phyloP scores from a whole-genome alignment of 2,797 vertebrate species.

The Dallia pectoralis region DNA sequence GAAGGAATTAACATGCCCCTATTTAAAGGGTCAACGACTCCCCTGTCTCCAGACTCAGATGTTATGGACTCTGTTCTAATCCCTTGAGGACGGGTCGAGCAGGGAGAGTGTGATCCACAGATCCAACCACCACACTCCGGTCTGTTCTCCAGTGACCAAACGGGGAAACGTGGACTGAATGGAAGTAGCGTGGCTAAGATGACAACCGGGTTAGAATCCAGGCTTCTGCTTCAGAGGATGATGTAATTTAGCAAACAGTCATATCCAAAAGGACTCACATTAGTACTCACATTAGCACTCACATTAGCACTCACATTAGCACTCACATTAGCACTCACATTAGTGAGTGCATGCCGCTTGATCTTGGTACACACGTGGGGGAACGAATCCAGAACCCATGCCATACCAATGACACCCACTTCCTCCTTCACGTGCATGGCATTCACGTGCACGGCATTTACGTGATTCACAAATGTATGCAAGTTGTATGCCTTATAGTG shows the following conservation, averaged over 20 bases:
- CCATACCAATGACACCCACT: too few species aligned
- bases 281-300: too few species aligned
- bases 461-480: neutral
- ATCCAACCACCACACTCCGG: neutral
- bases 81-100: constrained; percentile 18
- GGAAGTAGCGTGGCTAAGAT: constrained; percentile 30
- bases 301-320: too few species aligned
- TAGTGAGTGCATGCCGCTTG: too few species aligned
- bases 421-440: constrained; percentile 26
- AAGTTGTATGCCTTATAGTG: neutral
- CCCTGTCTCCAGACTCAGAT: constrained; percentile 31
- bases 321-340: too few species aligned
- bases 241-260: neutral
- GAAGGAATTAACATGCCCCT: constrained; percentile 29
- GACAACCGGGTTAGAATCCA: constrained; percentile 14
- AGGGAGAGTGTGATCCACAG: constrained; percentile 39
- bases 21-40: constrained; percentile 41
- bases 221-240: neutral
- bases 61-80: constrained; percentile 49
- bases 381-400: too few species aligned
- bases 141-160: constrained; percentile 9
- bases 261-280: too few species aligned
- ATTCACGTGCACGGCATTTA: neutral
- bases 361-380: too few species aligned
- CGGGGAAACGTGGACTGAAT: constrained; percentile 20